Evolutionary conservation across 2,797 vertebrate species (phyloP).

Genomic region (Hafferia zeledoni): DNA sequence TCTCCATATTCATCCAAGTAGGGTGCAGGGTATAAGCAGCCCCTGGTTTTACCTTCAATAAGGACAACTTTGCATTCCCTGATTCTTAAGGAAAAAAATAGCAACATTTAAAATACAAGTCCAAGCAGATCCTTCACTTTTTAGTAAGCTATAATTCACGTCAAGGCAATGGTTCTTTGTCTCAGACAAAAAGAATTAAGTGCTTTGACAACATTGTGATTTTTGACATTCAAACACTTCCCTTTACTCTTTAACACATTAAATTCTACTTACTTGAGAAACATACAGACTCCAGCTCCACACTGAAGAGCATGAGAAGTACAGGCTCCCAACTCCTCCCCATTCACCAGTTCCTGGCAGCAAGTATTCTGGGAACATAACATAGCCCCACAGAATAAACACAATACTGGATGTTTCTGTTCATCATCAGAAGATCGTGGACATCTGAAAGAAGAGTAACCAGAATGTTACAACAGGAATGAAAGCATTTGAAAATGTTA

Average conservation of each 20-base stretch:
- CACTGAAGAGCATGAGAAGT: constrained; percentile 91
- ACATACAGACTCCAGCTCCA: constrained; percentile 96
- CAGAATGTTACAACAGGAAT: neutral
- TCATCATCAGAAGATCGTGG: constrained; percentile 92
- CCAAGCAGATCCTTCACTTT: neutral
- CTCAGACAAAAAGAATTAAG: neutral
- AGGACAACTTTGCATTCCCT: constrained; percentile 94
- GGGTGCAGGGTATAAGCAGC: constrained; percentile 92
- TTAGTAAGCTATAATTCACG: neutral
- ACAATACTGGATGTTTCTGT: constrained; percentile 92
- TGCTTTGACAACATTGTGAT: neutral
- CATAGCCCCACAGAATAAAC: constrained; percentile 93
- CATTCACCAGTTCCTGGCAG: constrained; percentile 91
- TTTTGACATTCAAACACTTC: neutral
- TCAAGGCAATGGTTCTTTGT: neutral
- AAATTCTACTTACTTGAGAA: constrained; percentile 87
- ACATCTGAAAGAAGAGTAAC: constrained; percentile 79
- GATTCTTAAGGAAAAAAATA: constrained; percentile 82
- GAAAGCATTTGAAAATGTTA: neutral
- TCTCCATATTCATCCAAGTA: constrained; percentile 98
- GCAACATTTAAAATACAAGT: neutral
- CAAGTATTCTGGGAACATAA: constrained; percentile 94
- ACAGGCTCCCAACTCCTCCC: constrained; percentile 93
- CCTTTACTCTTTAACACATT: neutral
- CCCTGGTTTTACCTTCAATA: constrained; percentile 93